Base-by-base conservation (phyloP, 1,140 invertebrate species). In the Calosoma granatense region DNA sequence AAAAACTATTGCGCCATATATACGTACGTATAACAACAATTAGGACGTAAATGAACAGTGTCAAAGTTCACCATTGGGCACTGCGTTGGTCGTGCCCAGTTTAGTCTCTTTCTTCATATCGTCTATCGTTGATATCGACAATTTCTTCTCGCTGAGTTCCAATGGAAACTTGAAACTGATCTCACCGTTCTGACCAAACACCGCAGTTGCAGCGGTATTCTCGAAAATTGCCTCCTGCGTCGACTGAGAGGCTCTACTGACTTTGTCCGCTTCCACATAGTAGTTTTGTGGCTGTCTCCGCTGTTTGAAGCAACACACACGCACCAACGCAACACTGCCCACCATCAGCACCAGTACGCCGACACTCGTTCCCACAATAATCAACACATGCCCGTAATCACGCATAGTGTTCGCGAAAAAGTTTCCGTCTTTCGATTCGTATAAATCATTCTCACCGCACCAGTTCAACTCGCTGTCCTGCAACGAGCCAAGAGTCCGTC, bases 121-220 rank as follows among this genome's bases (percentile, higher is more conserved):
- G 36, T 67, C 69, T 19, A 72, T 72, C 6, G 69, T 72, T 6
- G 66, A 67, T 11, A 72, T 67, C 3, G 65, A 64, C 36, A 69
- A 56, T 62, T 64, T 68, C 20, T 63, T 59, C 43, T 72, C 68
- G 14, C 64, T 70, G 36, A 72, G 58, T 60, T 72, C 69, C 55
- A 72, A 60, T 11, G 70, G 67, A 63, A 73, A 72, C 59, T 72
- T 72, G 55, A 73, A 73, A 57, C 64, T 72, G 22, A 73, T 67
- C 53, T 72, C 67, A 20, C 62, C 65, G 51, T 72, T 72, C 21
- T 61, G 64, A 23, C 64, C 64, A 56, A 71, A 72, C 43, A 71
- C 65, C 12, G 65, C 67, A 2, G 65, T 59, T 1, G 61, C 41
- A 20, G 53, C 51, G 47, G 55, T 54, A 41, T 41, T 36, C 52